phyloP scores from a whole-genome alignment of 2,888 invertebrate genomes.

The Strigamia crassipes region DNA sequence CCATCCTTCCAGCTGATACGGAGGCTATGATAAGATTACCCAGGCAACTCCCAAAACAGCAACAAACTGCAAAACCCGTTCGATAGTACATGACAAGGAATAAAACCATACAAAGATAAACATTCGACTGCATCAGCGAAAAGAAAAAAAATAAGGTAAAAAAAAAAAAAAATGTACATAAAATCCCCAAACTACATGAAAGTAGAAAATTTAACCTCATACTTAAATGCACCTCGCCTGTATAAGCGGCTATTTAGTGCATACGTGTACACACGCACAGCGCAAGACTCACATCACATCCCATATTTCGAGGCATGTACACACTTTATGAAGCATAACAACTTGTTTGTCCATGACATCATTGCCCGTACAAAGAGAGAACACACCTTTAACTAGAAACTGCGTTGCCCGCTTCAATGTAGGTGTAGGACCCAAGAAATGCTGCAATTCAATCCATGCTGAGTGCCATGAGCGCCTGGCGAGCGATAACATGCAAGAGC shows the following conservation, averaged over 20 bases:
- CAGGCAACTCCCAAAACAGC: slow-evolving; percentile 30
- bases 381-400: slow-evolving; percentile 40
- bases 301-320: slow-evolving; percentile 18
- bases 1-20: no score
- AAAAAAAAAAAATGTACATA: not conserved
- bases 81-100: slow-evolving; percentile 39
- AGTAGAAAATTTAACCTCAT: slow-evolving; percentile 36
- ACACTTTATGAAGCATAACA: slow-evolving; percentile 40
- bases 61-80: slow-evolving; percentile 22
- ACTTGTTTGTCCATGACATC: slow-evolving; percentile 40
- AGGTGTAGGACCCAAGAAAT: slow-evolving; percentile 22
- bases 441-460: slow-evolving; percentile 37
- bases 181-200: slow-evolving; percentile 24
- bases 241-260: slow-evolving; percentile 35
- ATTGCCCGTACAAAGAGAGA: slow-evolving; percentile 6
- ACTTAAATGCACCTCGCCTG: slow-evolving; percentile 29
- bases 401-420: not conserved
- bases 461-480: slow-evolving; percentile 34
- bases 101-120: slow-evolving; percentile 33
- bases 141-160: not conserved
- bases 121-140: slow-evolving; percentile 30
- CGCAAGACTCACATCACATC: slow-evolving; percentile 23
- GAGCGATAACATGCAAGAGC: slow-evolving; percentile 38
- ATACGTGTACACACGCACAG: not conserved
- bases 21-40: slow-evolving; percentile 20